Evolutionary conservation across 1,140 invertebrate species (phyloP).

Genomic region (Octopus sinensis): DNA sequence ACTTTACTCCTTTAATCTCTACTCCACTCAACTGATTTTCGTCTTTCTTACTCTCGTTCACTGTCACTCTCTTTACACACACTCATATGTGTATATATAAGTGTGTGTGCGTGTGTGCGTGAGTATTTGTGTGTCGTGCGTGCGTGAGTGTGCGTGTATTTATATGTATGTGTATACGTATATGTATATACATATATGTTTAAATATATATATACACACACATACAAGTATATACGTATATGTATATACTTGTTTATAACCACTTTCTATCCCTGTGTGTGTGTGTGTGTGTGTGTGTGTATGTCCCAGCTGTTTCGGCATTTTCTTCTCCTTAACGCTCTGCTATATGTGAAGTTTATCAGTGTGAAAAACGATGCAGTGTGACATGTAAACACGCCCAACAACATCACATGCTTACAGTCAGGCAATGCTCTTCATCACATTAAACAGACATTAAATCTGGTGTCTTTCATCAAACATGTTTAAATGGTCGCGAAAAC

Average conservation of each 20-base stretch:
- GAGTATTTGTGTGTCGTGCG: neutral
- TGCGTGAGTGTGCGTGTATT: neutral
- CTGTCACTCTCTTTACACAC: too few relatives aligned
- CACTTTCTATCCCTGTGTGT: neutral
- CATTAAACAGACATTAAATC: too few relatives aligned
- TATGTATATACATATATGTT: neutral
- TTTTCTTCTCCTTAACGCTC: neutral
- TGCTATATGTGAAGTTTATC: too few relatives aligned
- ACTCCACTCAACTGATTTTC: too few relatives aligned
- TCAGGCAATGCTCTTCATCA: too few relatives aligned
- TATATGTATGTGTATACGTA: neutral
- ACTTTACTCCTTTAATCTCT: too few relatives aligned
- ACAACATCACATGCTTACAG: too few relatives aligned
- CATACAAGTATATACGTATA: neutral
- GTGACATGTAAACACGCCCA: too few relatives aligned
- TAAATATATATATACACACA: neutral
- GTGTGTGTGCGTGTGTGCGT: neutral
- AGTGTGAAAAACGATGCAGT: too few relatives aligned
- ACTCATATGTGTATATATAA: neutral
- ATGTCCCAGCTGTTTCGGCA: neutral
- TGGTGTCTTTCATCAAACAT: too few relatives aligned
- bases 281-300: neutral
- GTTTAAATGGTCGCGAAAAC: too few relatives aligned
- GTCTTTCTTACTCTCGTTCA: too few relatives aligned
- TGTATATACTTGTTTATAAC: neutral